phyloP scores from a whole-genome alignment of 2,888 invertebrate species.

The Calameuta filiformis region DNA sequence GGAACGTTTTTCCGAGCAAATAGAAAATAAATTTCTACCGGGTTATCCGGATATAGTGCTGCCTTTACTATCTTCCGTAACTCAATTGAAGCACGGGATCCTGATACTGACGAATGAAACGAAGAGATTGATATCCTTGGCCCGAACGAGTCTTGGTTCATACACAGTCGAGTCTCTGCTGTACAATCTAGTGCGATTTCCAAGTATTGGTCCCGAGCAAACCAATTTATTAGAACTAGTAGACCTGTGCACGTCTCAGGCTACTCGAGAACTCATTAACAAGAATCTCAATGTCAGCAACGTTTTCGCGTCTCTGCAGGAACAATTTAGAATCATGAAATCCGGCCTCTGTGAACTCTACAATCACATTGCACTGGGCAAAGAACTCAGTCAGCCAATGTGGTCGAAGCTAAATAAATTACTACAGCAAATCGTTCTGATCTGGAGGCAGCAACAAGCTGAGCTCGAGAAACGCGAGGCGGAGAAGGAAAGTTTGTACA shows the following conservation, averaged over 20 bases:
- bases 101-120: conserved; percentile 70
- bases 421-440: conserved; percentile 72
- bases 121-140: conserved; percentile 65
- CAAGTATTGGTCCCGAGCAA: conserved; percentile 58
- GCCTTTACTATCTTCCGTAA: conserved; percentile 77
- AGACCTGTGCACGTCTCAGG: conserved; percentile 65
- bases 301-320: conserved; percentile 55
- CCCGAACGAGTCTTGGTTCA: conserved; percentile 40
- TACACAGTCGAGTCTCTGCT: conserved; percentile 54
- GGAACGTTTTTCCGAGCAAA: conserved; percentile 69
- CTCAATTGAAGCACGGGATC: conserved; percentile 76
- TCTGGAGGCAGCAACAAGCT: conserved; percentile 83
- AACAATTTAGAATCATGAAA: conserved; percentile 73
- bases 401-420: conserved; percentile 69
- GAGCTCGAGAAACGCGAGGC: conserved; percentile 74
- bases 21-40: conserved; percentile 70
- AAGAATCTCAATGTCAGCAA: conserved; percentile 52
- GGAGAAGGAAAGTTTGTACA: conserved; percentile 83
- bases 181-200: conserved; percentile 69
- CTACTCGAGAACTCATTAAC: conserved; percentile 63
- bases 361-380: conserved; percentile 72
- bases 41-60: conserved; percentile 84
- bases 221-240: conserved; percentile 63
- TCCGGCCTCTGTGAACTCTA: conserved; percentile 77
- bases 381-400: conserved; percentile 65